phyloP scores from a whole-genome alignment of 2,888 invertebrate genomes.

The Pteria penguin region DNA sequence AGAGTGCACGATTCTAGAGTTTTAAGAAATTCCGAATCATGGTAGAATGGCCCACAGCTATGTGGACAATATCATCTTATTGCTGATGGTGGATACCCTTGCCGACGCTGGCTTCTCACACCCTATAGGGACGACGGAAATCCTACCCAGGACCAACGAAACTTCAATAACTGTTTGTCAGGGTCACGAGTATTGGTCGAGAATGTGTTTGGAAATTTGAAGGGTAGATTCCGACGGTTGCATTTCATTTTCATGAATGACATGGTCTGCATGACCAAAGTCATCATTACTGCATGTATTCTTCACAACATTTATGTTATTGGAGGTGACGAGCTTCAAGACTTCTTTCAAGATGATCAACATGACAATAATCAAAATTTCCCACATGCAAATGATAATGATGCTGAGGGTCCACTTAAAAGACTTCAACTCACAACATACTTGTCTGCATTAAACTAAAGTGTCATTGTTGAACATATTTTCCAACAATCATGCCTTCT shows the following conservation, averaged over 20 bases:
- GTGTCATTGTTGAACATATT: too few relatives aligned
- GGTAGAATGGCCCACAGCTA: constrained; percentile 18
- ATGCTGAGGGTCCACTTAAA: constrained; percentile 14
- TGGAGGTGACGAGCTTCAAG: constrained; percentile 38
- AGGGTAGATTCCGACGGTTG: constrained; percentile 40
- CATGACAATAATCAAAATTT: neutral
- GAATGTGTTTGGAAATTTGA: constrained; percentile 37
- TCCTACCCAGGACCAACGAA: constrained; percentile 18
- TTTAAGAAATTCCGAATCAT: constrained; percentile 31
- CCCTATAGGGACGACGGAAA: constrained; percentile 39
- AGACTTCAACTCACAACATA: constrained; percentile 6
- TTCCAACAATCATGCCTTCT: too few relatives aligned
- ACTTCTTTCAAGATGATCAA: constrained; percentile 34
- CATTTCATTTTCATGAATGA: constrained; percentile 31
- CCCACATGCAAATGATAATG: neutral
- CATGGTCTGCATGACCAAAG: constrained; percentile 25
- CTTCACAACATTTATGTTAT: constrained; percentile 50
- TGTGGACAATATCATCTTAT: constrained; percentile 17
- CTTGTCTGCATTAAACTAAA: too few relatives aligned
- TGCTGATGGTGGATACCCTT: constrained; percentile 40
- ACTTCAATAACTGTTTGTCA: constrained; percentile 39
- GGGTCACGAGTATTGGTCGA: constrained; percentile 16
- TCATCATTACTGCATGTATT: constrained; percentile 40
- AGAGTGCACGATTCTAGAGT: constrained; percentile 35
- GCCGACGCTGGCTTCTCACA: constrained; percentile 29